Percentiles rank a stretch among this genome's conserved stretches.
Conservation (phyloP, 1,140 invertebrate genomes). For the Hylaeus anthracinus region DNA sequence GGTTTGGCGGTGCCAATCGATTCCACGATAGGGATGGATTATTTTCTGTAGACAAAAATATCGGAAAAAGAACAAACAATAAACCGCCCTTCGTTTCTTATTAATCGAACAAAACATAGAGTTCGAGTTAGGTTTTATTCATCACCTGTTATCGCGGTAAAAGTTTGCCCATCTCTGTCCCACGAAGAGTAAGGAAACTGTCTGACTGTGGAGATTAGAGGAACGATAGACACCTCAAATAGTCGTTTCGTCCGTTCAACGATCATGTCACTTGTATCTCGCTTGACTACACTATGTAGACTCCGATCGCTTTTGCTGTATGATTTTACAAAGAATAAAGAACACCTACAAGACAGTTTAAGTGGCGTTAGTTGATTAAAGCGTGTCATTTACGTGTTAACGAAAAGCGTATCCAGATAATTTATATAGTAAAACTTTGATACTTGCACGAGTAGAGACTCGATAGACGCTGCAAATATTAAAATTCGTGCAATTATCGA, state of each 20-base stretch:
- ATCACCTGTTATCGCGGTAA: no score
- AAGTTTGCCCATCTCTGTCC: no score
- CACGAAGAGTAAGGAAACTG: not conserved
- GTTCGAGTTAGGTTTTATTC: no score
- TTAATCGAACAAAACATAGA: no score
- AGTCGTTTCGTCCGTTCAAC: conserved; percentile 52
- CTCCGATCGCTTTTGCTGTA: conserved; percentile 69
- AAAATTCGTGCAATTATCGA: no score
- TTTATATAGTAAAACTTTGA: not conserved
- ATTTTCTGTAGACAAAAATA: no score
- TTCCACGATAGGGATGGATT: not conserved
- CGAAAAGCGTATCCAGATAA: not conserved
- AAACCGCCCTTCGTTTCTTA: no score
- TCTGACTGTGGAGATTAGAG: not conserved
- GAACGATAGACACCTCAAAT: not conserved
- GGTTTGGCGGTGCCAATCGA: not conserved
- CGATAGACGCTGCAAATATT: no score
- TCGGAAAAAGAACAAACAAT: no score
- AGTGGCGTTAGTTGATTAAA: conserved; percentile 39
- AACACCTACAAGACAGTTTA: conserved; percentile 60
- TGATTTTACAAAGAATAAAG: conserved; percentile 73
- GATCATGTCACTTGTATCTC: conserved; percentile 65
- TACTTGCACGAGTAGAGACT: not conserved
- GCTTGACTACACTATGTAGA: conserved; percentile 67
- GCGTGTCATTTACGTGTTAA: not conserved